Base-by-base conservation (phyloP, 2,888 invertebrate genomes). In the Dromius quadrimaculatus region DNA sequence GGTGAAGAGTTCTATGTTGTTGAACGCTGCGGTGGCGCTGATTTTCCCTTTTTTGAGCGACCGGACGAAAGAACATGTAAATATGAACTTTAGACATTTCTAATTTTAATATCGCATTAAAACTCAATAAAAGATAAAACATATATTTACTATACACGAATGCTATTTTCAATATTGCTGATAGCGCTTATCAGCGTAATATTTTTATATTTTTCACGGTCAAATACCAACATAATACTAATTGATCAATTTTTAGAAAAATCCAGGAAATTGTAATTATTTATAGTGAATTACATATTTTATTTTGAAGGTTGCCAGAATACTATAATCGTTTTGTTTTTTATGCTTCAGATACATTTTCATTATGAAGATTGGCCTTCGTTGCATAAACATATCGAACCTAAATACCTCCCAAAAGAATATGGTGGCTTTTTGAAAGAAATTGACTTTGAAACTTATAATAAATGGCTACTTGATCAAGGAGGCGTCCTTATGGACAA, bases 341-440 rank as follows among this genome's bases (percentile, higher is more conserved):
- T 36, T 66, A 9, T 70, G 23, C 79, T 77, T 71, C 54, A 85
- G 81, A 80, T 87, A 45, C 84, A 83, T 75, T 86, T 87, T 75
- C 87, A 87, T 75, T 87, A 85, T 17, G 78, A 79, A 23, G 81
- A 87, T 74, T 82, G 84, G 81, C 79, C 82, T 66, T 84, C 85
- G 5, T 78, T 87, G 1, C 85, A 87, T 73, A 77, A 83, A 65
- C 82, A 84, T 76, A 80, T 87, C 9, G 80, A 82, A 41, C 84
- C 84, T 3, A 81, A 82, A 36, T 80, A 80, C 73, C 78, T 87
- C 72, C 87, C 87, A 6, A 80, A 81, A 74, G 83, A 81, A 73
- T 91, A 91, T 76, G 90, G 90, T 0, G 91, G 91, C 0, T 80
- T 79, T 1, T 71, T 74, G 13, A 73, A 78, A 41, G 76, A 77